Evolutionary conservation across 2,797 vertebrate species (phyloP), one percentile per base, ranked within the genome.

Genomic region (Jordanella pulchra): DNA sequence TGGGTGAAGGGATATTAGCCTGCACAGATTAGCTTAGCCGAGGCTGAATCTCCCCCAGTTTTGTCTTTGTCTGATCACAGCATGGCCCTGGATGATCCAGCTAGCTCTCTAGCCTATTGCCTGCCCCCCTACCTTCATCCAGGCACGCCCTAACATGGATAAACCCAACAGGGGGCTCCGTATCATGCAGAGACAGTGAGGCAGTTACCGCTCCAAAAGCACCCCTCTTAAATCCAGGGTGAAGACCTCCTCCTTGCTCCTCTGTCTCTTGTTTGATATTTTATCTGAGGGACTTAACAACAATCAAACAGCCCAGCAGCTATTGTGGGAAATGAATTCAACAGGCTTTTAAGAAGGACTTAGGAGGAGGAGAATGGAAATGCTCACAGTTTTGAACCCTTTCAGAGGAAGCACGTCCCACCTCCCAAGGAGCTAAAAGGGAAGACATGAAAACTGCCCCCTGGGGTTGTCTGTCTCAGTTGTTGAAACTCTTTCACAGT

Each of bases 11-110:
- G 65, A 75, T 80, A 73, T 70, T 85, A 69, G 81, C 67, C 44
- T 14, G 14, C 47, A 56, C 78, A 80, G 78, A 91, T 90, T 86
- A 90, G 78, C 58, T 64, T 68, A 77, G 72, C 65, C 78, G 77
- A 81, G 6, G 67, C 75, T 77, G 84, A 85, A 27, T 91, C 66
- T 86, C 83, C 87, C 32, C 32, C 25, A 21, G 76, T 82, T 85
- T 86, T 87, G 90, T 83, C 89, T 89, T 84, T 91, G 90, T 94
- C 83, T 92, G 89, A 92, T 92, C 89, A 86, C 87, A 86, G 83
- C 81, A 67, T 67, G 58, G 81, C 53, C 73, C 64, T 70, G 70
- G 65, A 77, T 73, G 74, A 87, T 84, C 73, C 81, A 80, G 78
- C 82, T 73, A 76, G 79, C 81, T 73, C 47, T 65, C 70, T 77